A percentile compares a stretch with the other conserved stretches of the same genome.
phyloP scores from a whole-genome alignment of 1,140 invertebrate species.

The Babylonia areolata region DNA sequence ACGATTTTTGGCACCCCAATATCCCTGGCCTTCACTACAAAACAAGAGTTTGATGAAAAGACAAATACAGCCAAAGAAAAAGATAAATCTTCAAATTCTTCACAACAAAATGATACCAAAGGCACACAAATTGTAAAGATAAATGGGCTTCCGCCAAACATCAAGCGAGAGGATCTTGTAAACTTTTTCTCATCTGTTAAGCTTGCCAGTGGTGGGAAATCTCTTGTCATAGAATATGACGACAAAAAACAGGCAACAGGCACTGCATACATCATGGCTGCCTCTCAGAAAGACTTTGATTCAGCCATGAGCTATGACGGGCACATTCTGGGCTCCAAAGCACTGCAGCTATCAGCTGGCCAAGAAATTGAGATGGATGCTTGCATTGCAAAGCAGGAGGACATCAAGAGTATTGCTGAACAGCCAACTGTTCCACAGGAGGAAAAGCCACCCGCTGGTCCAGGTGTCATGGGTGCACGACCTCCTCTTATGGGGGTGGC shows the following conservation, averaged over 20 bases:
- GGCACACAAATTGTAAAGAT: constrained; percentile 43
- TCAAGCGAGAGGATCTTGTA: constrained; percentile 49
- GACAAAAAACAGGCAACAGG: constrained; percentile 79
- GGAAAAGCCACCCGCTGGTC: background rate
- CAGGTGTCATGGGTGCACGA: background rate
- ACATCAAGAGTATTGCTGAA: background rate
- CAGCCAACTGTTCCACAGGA: background rate
- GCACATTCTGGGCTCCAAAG: constrained; percentile 61
- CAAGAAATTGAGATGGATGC: constrained; percentile 48
- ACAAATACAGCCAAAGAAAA: background rate
- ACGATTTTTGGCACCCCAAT: constrained; percentile 62
- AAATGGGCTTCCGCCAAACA: constrained; percentile 53
- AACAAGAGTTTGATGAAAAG: constrained; percentile 64
- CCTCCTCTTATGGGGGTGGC: background rate
- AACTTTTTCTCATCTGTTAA: constrained; percentile 56
- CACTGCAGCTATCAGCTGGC: constrained; percentile 59
- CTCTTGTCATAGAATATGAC: constrained; percentile 82
- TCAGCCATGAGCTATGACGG: constrained; percentile 64
- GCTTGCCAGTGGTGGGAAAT: constrained; percentile 70
- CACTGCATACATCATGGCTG: constrained; percentile 85
- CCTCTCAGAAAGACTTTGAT: constrained; percentile 80
- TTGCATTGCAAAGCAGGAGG: constrained; percentile 33
- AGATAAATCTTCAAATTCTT: background rate
- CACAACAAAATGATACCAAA: constrained; percentile 11
- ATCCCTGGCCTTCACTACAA: constrained; percentile 60